Evolutionary conservation across 2,113 vertebrate species (phyloP), one percentile per base, ranked within the genome.

Genomic region (Dromas ardeola): DNA sequence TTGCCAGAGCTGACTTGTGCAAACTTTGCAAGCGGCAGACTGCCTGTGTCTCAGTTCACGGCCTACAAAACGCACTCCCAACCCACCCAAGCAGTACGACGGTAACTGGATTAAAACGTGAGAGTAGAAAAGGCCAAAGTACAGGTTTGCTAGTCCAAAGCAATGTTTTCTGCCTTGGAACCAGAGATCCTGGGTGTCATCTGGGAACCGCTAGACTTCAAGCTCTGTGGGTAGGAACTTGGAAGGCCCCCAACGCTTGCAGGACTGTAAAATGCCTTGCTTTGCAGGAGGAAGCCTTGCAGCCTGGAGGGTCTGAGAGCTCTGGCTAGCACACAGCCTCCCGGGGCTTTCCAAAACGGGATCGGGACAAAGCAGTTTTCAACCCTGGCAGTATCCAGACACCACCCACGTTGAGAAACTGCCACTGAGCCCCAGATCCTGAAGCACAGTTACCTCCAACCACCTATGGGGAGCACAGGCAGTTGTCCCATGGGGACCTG

Each of bases 321-420:
- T n/a, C 82, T 86, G 79, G 86, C 76, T 4, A 32, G 55, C 8
- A 3, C 50, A 29, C 1, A 15, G 50, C 42, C 65, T 82, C 77
- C 71, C 0, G 0, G 45, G 50, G 69, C 61, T 85, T 74, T 55
- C 77, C 6, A 1, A 56, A 91, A 56, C 5, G 0, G 55, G 59
- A 61, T 1, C 3, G 1, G 81, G 73, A 93, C 86, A 89, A 76
- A 79, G 83, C 29, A 23, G n/a, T 66, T 43, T 13, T 29, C 77
- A 74, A 11, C 23, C 45, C 74, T 40, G 76, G 58, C 45, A 52
- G 49, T 9, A 91, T 16, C 23, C 82, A 86, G 55, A 23, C 26
- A 77, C 63, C 71, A 88, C 55, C 72, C 91, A 67, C 2, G 2
- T 15, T 26, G 72, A 3, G 4, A 2, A 74, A 65, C 70, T 49